Evolutionary conservation across 2,797 vertebrate genomes (phyloP), one percentile per base, ranked within the genome.

Genomic region (Dromococcyx pavoninus): DNA sequence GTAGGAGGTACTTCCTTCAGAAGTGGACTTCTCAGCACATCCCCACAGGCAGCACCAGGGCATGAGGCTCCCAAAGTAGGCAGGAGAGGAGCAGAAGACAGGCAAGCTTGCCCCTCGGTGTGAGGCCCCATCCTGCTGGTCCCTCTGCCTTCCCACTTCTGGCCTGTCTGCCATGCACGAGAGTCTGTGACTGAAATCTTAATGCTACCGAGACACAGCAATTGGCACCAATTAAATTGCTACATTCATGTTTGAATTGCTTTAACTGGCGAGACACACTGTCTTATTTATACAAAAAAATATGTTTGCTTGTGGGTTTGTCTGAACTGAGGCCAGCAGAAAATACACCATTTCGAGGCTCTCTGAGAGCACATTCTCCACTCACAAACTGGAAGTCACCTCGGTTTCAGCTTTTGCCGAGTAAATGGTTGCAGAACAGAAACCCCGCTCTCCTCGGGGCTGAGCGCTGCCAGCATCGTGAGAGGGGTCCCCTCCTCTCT

Each of bases 231-330:
- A 95, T 96, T 97, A 98, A 98, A 98, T 97, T 94, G 95, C 97
- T 97, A 97, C 97, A 97, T 97, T 98, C 97, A 97, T 97, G 97
- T 97, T 97, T 94, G 97, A 97, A 96, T 96, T 97, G 97, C 97
- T 98, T 97, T 96, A 96, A 96, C 97, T 98, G 97, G 97, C 97
- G 88, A 97, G 97, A 97, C 97, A 97, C 95, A 97, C 97, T 97
- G 97, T 97, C 97, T 97, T 97, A 97, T 97, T 97, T 97, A 97
- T 97, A 94, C 97, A 96, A 96, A 97, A 96, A 97, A 97, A 96
- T 97, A 97, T 97, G 97, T 97, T 98, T 98, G 97, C 97, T 96
- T 97, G 97, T 95, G 97, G 97, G 94, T 97, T 98, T 95, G 83
- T 92, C 89, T 97, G 97, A 97, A 97, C 95, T 1, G 0, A 37